phyloP scores from a whole-genome alignment of 2,888 invertebrate genomes.

The Halictus ligatus region DNA sequence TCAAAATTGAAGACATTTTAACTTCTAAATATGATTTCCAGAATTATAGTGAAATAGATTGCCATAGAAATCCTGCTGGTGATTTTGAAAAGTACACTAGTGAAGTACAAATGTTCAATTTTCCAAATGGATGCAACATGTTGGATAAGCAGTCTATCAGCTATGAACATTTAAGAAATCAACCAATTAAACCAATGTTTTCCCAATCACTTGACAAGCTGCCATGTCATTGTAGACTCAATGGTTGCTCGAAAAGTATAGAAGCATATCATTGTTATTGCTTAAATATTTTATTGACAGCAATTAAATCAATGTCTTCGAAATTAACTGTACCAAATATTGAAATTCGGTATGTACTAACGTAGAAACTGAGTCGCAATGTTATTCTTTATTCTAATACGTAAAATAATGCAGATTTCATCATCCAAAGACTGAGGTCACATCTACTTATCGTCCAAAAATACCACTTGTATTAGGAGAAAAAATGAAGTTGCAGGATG shows the following conservation, averaged over 20 bases:
- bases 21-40: constrained; percentile 44
- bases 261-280: constrained; percentile 79
- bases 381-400: not conserved
- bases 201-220: constrained; percentile 45
- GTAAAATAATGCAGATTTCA: constrained; percentile 75
- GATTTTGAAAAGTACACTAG: constrained; percentile 70
- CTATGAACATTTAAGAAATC: constrained; percentile 38
- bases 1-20: not conserved
- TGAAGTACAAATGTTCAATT: constrained; percentile 13
- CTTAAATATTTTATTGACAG: constrained; percentile 74
- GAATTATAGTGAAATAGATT: constrained; percentile 69
- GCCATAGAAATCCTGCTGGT: constrained; percentile 75
- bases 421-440: constrained; percentile 80
- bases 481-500: constrained; percentile 75
- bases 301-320: constrained; percentile 72
- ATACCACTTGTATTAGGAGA: constrained; percentile 68
- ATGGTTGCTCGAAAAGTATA: constrained; percentile 58
- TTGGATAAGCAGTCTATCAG: constrained; percentile 48
- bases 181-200: constrained; percentile 53
- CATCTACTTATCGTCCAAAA: constrained; percentile 74
- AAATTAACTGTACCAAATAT: constrained; percentile 71
- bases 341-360: constrained; percentile 77
- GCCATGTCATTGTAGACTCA: constrained; percentile 21
- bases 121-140: constrained; percentile 20
- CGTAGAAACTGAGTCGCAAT: not conserved